Evolutionary conservation across 2,888 invertebrate species (phyloP), one percentile per base, ranked within the genome.

Genomic region (Limnephilus rhombicus): DNA sequence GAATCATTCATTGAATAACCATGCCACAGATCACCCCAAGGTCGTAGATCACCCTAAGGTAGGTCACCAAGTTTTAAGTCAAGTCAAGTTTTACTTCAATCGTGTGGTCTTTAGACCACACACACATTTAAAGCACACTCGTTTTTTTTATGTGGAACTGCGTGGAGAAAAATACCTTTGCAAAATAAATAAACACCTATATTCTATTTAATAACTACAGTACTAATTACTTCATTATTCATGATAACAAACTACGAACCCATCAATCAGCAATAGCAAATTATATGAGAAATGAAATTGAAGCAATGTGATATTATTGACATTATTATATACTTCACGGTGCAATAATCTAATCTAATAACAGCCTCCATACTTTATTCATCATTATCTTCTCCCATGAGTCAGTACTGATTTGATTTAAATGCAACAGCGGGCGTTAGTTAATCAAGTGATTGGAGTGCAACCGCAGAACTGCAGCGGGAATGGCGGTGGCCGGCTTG

Each of bases 381-480:
- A 31, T 15, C 85, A n/a, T 31, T 34, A 86, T 68, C 87, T 68
- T 86, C 86, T 86, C 31, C 31, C 37, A 31, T 68, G 87, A 68
- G 91, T 91, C 41, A 53, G 49, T 24, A 31, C 80, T 87, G 87
- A 92, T 90, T 82, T 80, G 53, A 80, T 92, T 92, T 85, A 81
- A 90, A 53, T 89, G 89, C 91, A 89, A 88, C 45, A 53, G 34
- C 37, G 24, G 24, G 41, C 89, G 89, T 41, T 29, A 24, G 45
- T 53, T 91, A 89, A 91, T 91, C 18, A 82, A 82, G 83, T 83
- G 53, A 91, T 89, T 90, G 88, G 41, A 80, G 24, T 68, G 90
- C 49, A 41, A 24, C 68, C 68, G n/a, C 68, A 68, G 68, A 68
- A 68, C 24, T 24, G 68, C 68, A 68, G 7, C 24, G 68, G 18